Conservation (phyloP, 2,797 vertebrate genomes). For the Leucoraja ocellata region DNA sequence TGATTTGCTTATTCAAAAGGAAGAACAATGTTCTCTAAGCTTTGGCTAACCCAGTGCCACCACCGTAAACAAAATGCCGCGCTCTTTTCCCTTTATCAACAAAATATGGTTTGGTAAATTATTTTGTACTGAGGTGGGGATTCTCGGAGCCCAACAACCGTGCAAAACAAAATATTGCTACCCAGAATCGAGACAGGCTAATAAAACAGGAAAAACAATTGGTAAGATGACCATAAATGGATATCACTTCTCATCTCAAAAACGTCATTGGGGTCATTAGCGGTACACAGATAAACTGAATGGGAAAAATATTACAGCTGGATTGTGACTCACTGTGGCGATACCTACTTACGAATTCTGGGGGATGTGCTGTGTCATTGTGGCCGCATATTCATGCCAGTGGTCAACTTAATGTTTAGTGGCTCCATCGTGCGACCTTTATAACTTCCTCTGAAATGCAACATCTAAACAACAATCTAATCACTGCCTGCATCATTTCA, state of each 20-base stretch:
- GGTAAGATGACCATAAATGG: constrained; percentile 19
- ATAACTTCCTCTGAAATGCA: constrained; percentile 42
- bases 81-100: background rate
- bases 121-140: background rate
- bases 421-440: constrained; percentile 40
- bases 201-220: background rate
- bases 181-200: background rate
- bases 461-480: constrained; percentile 38
- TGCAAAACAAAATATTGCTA: background rate
- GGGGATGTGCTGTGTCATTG: constrained; percentile 48
- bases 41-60: too few species aligned
- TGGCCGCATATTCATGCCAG: constrained; percentile 22
- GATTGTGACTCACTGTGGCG: constrained; percentile 4
- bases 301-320: background rate
- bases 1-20: background rate
- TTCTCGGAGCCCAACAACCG: background rate
- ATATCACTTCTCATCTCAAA: background rate
- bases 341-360: constrained; percentile 25
- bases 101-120: background rate
- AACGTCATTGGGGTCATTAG: background rate
- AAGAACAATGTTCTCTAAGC: too few species aligned
- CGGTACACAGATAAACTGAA: background rate
- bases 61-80: too few species aligned
- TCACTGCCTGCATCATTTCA: constrained; percentile 3
- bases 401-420: constrained; percentile 38